Evolutionary conservation across 2,113 vertebrate species (phyloP).

Genomic region (Gavialis gangeticus): DNA sequence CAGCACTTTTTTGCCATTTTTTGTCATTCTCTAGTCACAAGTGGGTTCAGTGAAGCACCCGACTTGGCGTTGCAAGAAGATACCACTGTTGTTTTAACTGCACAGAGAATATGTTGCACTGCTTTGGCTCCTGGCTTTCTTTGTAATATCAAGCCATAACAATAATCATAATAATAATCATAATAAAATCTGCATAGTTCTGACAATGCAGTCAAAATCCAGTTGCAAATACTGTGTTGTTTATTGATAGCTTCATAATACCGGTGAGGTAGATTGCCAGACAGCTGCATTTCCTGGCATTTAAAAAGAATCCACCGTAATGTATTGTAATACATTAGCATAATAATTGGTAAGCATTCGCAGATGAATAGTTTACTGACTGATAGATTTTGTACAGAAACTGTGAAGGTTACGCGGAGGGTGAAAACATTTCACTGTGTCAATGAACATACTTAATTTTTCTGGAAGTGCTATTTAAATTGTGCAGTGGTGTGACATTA

Average conservation of each 20-base stretch:
- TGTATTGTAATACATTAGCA: conserved; percentile 87
- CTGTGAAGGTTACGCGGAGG: conserved; percentile 86
- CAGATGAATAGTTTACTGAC: conserved; percentile 89
- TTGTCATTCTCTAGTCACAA: accelerated
- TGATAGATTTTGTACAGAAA: conserved; percentile 88
- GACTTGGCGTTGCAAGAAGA: accelerated
- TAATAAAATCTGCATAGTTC: background rate
- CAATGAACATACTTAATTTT: conserved; percentile 90
- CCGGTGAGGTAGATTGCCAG: conserved; percentile 68
- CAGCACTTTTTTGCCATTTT: accelerated
- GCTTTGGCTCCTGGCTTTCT: background rate
- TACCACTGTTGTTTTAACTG: background rate
- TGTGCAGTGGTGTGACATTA: conserved; percentile 77
- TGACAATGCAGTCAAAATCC: conserved; percentile 64
- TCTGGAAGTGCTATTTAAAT: conserved; percentile 86
- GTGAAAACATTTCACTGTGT: conserved; percentile 89
- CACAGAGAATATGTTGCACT: background rate
- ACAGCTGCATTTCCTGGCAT: conserved; percentile 83
- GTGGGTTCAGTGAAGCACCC: background rate
- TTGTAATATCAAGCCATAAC: background rate
- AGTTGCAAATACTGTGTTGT: conserved; percentile 67
- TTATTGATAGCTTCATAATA: conserved; percentile 76
- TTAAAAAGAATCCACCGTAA: conserved; percentile 84
- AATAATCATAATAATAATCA: background rate
- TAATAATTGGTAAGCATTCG: conserved; percentile 89